phyloP scores from a whole-genome alignment of 2,888 invertebrate genomes.

The Athalia cordata region DNA sequence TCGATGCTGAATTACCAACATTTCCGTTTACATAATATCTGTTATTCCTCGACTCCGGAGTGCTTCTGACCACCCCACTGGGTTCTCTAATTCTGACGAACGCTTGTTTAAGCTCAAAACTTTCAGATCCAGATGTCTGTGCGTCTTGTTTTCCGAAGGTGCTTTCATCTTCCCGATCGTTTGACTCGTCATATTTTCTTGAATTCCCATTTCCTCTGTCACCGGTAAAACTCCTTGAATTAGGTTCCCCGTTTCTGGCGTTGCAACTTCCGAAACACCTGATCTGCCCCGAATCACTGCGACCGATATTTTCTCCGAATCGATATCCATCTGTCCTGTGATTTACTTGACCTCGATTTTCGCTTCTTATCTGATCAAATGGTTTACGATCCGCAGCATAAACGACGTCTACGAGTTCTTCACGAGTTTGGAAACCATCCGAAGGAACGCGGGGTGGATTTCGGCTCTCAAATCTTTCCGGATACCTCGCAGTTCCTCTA shows the following conservation, averaged over 20 bases:
- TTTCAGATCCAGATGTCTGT: slow-evolving; percentile 45
- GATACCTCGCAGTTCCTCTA: not conserved
- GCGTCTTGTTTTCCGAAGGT: slow-evolving; percentile 3
- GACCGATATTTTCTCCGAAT: not conserved
- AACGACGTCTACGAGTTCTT: slow-evolving; percentile 20
- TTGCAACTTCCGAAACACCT: slow-evolving; percentile 40
- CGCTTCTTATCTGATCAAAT: not conserved
- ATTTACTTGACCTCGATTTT: not conserved
- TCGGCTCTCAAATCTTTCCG: not conserved
- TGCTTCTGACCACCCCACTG: slow-evolving; percentile 1
- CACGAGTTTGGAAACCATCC: not conserved
- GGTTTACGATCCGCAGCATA: slow-evolving; percentile 15
- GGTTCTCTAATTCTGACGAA: slow-evolving; percentile 30
- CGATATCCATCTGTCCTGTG: not conserved
- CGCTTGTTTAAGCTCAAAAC: slow-evolving; percentile 41
- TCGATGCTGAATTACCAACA: not conserved
- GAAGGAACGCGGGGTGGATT: not conserved
- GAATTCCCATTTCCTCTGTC: not conserved
- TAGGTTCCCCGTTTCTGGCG: not conserved
- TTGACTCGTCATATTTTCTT: slow-evolving; percentile 2
- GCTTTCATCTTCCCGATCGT: not conserved
- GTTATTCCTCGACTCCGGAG: slow-evolving; percentile 32
- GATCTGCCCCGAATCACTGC: not conserved
- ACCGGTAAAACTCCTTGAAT: not conserved
- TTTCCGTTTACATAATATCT: not conserved